Percentiles rank a stretch among this genome's conserved stretches.
Conservation (phyloP, 2,888 invertebrate genomes). For the Drosophila imparisetae region DNA sequence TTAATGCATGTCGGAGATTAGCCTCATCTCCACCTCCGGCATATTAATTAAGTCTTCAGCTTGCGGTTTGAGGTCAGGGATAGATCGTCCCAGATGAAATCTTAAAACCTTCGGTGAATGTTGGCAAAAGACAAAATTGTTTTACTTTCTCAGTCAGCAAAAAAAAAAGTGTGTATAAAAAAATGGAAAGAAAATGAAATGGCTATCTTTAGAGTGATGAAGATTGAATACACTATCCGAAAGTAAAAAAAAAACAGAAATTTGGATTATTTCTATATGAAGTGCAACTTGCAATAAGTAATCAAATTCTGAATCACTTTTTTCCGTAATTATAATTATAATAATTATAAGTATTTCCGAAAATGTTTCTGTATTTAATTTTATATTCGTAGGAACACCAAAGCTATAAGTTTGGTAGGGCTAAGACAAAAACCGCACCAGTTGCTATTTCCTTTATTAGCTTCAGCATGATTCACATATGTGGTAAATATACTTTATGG, state of each 20-base stretch:
- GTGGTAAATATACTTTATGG: not conserved
- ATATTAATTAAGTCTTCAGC: conserved; percentile 40
- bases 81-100: conserved; percentile 15
- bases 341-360: rapidly evolving
- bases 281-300: not conserved
- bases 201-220: not conserved
- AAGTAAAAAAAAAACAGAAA: not conserved
- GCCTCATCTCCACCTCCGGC: conserved; percentile 16
- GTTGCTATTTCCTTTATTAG: not conserved
- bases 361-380: not conserved
- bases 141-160: conserved; percentile 13
- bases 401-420: not conserved
- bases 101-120: conserved; percentile 27
- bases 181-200: not conserved
- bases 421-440: not conserved
- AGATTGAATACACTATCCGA: conserved; percentile 12
- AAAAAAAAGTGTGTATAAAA: not conserved
- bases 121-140: conserved; percentile 16
- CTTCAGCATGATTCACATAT: not conserved
- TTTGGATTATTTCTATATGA: rapidly evolving
- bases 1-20: conserved; percentile 34
- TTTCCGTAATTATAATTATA: not conserved
- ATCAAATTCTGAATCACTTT: not conserved
- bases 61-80: conserved; percentile 52
- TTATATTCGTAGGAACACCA: not conserved